These are phyloP conservation scores for Tenthredo livida DNA, from an alignment of 2,888 invertebrate genomes.

Conservation along the genomic window DNA sequence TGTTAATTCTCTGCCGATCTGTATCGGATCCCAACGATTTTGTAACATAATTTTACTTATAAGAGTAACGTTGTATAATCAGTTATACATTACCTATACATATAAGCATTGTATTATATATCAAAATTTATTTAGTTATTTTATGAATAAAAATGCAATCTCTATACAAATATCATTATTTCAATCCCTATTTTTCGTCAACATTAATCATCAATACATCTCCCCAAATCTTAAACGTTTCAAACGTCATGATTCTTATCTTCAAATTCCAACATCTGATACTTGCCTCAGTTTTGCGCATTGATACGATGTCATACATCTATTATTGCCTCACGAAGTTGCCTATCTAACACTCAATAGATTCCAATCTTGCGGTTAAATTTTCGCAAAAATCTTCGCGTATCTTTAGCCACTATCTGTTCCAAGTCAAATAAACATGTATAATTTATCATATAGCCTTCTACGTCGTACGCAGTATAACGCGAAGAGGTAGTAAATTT, in stretches of 20 bases:
- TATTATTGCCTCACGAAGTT: not conserved
- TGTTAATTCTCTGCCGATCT: conserved; percentile 35
- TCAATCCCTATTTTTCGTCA: not conserved
- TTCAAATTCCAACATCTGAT: not conserved
- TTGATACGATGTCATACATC: not conserved
- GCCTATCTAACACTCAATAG: not conserved
- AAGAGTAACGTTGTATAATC: conserved; percentile 34
- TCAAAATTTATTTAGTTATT: conserved; percentile 72
- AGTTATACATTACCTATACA: conserved; percentile 40
- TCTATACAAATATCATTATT: conserved; percentile 18
- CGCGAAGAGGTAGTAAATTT: not conserved
- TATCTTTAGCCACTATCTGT: not conserved
- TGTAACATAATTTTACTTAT: conserved; percentile 63
- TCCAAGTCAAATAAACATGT: conserved; percentile 11
- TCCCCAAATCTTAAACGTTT: not conserved
- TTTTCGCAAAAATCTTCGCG: not conserved
- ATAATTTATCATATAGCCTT: not conserved
- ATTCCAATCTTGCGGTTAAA: not conserved
- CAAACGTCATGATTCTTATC: not conserved
- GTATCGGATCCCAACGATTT: conserved; percentile 68
- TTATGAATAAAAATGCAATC: conserved; percentile 68
- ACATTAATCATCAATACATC: not conserved
- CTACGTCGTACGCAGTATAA: not conserved
- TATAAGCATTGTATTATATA: conserved; percentile 70
- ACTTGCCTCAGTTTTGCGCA: not conserved